A percentile compares a stretch with the other conserved stretches of the same genome.
phyloP scores from a whole-genome alignment of 2,113 vertebrate species.

The Opisthocomus hoazin region DNA sequence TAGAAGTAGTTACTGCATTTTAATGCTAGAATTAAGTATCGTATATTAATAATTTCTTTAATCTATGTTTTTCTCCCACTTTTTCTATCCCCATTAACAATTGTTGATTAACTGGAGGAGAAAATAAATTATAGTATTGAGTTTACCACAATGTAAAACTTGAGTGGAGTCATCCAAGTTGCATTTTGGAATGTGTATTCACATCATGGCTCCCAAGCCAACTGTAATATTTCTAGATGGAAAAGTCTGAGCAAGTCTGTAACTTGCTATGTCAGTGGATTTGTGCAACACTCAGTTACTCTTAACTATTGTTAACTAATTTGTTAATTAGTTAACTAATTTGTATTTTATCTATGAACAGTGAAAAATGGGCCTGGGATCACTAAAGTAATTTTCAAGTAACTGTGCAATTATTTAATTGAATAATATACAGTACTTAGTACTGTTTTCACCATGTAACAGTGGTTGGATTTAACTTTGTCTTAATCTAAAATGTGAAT shows the following conservation, averaged over 20 bases:
- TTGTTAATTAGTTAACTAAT: not conserved
- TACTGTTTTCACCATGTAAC: not conserved
- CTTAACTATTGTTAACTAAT: not conserved
- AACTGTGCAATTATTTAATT: not conserved
- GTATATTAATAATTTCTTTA: not conserved
- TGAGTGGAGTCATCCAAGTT: not conserved
- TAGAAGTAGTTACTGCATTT: not conserved
- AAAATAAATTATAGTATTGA: not conserved
- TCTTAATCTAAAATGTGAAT: constrained; percentile 7
- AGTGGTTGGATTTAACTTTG: not conserved
- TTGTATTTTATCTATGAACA: not conserved
- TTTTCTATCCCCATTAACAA: not conserved
- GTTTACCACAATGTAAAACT: constrained; percentile 2
- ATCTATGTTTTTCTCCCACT: not conserved
- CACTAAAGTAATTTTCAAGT: not conserved
- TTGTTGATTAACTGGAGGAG: not conserved
- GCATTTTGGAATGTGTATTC: not conserved
- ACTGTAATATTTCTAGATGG: constrained; percentile 5
- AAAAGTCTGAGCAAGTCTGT: not conserved
- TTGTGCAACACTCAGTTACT: not conserved
- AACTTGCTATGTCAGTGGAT: not conserved
- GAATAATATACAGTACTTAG: not conserved
- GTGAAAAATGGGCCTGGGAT: not conserved
- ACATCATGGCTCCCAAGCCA: not conserved
- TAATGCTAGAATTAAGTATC: not conserved